phyloP scores from a whole-genome alignment of 2,797 vertebrate species.

The Amniataba percoides region DNA sequence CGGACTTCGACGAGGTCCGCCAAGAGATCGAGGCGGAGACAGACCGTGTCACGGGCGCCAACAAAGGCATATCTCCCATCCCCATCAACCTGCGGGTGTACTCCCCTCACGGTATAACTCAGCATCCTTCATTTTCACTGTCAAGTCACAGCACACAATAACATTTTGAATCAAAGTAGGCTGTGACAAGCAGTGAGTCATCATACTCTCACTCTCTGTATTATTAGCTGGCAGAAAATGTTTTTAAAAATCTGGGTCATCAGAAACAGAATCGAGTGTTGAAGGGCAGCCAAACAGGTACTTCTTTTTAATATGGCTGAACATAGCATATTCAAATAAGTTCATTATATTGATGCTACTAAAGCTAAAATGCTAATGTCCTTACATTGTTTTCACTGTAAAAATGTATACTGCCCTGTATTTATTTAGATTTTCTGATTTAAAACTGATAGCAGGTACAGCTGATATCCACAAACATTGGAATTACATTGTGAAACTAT shows the following conservation, averaged over 20 bases:
- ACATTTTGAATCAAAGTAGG: slow-evolving; percentile 20
- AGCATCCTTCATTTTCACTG: slow-evolving; percentile 1
- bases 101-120: slow-evolving; percentile 89
- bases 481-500: background rate
- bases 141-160: slow-evolving; percentile 6
- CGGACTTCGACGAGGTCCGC: slow-evolving; percentile 96
- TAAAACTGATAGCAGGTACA: background rate
- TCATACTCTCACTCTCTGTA: slow-evolving; percentile 2
- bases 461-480: background rate
- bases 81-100: slow-evolving; percentile 96
- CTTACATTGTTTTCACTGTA: background rate
- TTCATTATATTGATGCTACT: background rate
- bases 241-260: slow-evolving; percentile 21
- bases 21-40: slow-evolving; percentile 96
- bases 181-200: slow-evolving; percentile 46
- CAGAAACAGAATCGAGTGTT: slow-evolving; percentile 25
- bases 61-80: slow-evolving; percentile 95
- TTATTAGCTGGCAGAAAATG: background rate
- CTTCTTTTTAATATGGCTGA: background rate
- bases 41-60: slow-evolving; percentile 92
- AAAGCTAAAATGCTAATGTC: background rate
- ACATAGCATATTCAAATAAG: background rate
- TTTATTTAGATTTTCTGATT: background rate
- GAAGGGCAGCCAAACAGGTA: background rate
- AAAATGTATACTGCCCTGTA: background rate